phyloP scores from a whole-genome alignment of 2,888 invertebrate species.

The Noctua comes region DNA sequence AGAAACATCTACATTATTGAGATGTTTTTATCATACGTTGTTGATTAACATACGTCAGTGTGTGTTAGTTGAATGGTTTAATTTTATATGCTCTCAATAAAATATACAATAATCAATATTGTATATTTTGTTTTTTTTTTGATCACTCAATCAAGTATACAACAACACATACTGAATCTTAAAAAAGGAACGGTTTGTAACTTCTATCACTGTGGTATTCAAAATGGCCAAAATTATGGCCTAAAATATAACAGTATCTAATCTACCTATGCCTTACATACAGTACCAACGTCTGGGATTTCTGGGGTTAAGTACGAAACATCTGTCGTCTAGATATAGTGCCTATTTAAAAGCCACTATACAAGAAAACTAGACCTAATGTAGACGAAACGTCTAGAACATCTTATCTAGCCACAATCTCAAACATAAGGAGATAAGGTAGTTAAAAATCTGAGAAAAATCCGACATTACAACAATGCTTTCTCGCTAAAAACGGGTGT shows the following conservation, averaged over 20 bases:
- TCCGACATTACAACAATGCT: constrained; percentile 60
- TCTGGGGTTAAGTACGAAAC: not conserved
- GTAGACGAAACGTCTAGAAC: constrained; percentile 19
- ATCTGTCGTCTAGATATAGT: not conserved
- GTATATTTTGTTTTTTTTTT: not conserved
- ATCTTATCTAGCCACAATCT: constrained; percentile 49
- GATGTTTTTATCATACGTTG: not conserved
- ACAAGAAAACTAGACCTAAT: constrained; percentile 31
- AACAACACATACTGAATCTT: not conserved
- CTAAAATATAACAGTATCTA: not conserved
- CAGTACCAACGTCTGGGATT: not conserved
- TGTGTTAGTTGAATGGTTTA: not conserved
- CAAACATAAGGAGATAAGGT: constrained; percentile 45
- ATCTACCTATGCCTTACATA: not conserved
- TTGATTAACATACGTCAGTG: not conserved
- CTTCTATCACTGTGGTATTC: not conserved
- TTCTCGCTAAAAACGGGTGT: constrained; percentile 68
- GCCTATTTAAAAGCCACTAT: not conserved
- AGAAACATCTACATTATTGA: not conserved
- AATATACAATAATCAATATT: no score
- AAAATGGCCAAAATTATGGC: not conserved
- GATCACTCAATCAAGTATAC: not conserved
- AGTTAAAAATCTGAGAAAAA: constrained; percentile 65
- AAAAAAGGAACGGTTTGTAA: not conserved
- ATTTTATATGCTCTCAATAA: not conserved